Evolutionary conservation across 2,113 vertebrate genomes (phyloP), one percentile per base, ranked within the genome.

Genomic region (Hippocampus guttulatus): DNA sequence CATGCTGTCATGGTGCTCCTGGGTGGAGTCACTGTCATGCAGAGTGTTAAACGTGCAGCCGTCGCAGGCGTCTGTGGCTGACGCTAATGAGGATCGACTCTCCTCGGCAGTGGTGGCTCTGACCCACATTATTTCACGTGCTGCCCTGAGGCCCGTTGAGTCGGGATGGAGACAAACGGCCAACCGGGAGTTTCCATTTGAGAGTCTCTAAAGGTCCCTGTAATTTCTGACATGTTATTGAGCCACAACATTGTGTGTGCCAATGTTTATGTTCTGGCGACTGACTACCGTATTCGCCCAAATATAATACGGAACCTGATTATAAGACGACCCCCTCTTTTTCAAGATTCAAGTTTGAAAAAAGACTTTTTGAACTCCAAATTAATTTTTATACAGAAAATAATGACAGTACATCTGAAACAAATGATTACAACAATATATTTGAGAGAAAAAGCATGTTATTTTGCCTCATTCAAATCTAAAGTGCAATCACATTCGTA

Each of bases 101-200:
- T 85, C 62, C 68, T 79, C 71, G 21, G 67, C 68, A 80, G 84
- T 66, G 80, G 21, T 69, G 5, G 80, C 77, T 80, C 76, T 86
- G 87, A 86, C 85, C 85, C 87, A 87, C 74, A 83, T 87, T 87
- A 83, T 61, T 61, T 61, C 8, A 14, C 2, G 67, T 67, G 74
- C 64, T 65, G 63, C 38, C 81, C 73, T 66, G 23, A 67, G 76
- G 77, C 71, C 69, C 9, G 1, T 38, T 1, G 75, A 78, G 80
- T 66, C 71, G 30, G 57, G 78, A 75, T 45, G 68, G 79, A 80
- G 73, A 79, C 83, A 77, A 87, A 87, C 69, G 71, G 71, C 76
- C 41, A n/a, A 76, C 67, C 73, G 68, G 79, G 77, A 57, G 23
- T n/a, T 68, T 41, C 49, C 27, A 68, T 52, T 68, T 33, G 33